These are phyloP conservation scores for Parelbella ahira DNA, from an alignment of 2,888 invertebrate species.

Conservation along the genomic window DNA sequence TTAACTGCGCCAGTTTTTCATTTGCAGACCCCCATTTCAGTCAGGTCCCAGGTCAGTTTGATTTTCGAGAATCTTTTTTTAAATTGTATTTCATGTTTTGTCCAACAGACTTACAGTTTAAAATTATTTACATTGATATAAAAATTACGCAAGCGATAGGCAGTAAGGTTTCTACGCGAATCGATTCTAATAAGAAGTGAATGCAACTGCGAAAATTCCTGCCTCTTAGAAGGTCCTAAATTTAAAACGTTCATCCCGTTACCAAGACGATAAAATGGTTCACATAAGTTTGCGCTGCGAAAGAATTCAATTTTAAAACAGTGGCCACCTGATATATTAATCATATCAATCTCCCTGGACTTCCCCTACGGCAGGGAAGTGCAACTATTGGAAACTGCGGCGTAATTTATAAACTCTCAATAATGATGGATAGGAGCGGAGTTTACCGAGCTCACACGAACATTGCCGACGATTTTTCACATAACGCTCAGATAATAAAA, in stretches of 20 bases:
- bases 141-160: too few species aligned
- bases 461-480: slow-evolving; percentile 52
- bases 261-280: slow-evolving; percentile 7
- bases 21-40: too few species aligned
- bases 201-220: slow-evolving; percentile 12
- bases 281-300: slow-evolving; percentile 10
- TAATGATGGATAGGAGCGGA: slow-evolving; percentile 63
- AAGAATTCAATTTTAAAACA: slow-evolving; percentile 22
- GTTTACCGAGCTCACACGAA: slow-evolving; percentile 41
- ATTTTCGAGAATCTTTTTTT: too few species aligned
- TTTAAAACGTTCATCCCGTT: slow-evolving; percentile 6
- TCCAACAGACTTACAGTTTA: too few species aligned
- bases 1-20: too few species aligned
- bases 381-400: slow-evolving; percentile 50
- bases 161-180: too few species aligned
- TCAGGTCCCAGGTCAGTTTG: too few species aligned
- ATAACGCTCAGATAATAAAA: slow-evolving; percentile 64
- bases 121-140: too few species aligned
- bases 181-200: too few species aligned
- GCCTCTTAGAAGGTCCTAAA: not conserved
- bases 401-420: slow-evolving; percentile 76
- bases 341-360: slow-evolving; percentile 41
- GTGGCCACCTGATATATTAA: slow-evolving; percentile 31
- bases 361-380: slow-evolving; percentile 29
- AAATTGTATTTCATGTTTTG: too few species aligned